These are phyloP conservation scores for Odiellus spinosus DNA, from an alignment of 2,888 invertebrate genomes.

Conservation along the genomic window DNA sequence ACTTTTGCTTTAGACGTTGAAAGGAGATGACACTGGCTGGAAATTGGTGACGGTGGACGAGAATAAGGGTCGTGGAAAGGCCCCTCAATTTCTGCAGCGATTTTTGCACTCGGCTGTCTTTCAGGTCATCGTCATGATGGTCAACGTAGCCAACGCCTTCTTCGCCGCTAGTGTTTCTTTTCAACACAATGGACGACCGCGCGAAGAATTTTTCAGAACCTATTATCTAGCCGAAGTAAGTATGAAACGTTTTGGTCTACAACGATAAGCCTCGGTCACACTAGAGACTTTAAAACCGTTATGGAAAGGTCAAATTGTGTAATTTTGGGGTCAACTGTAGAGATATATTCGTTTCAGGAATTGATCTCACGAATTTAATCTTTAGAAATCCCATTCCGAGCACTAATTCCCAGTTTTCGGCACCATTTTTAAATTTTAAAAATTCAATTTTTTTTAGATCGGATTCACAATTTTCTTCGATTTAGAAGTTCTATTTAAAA, in stretches of 20 bases:
- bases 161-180: slow-evolving; percentile 92
- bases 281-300: no score
- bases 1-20: slow-evolving; percentile 46
- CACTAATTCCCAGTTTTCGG: no score
- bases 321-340: no score
- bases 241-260: no score
- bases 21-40: slow-evolving; percentile 89
- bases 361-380: no score
- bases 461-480: slow-evolving; percentile 88
- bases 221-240: slow-evolving; percentile 79
- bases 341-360: no score
- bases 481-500: slow-evolving; percentile 86
- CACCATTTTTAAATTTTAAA: no score
- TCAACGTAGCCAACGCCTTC: slow-evolving; percentile 87
- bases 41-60: slow-evolving; percentile 89
- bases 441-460: slow-evolving; percentile 41
- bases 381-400: no score
- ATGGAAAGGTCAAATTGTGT: no score
- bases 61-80: slow-evolving; percentile 48
- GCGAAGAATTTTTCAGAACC: slow-evolving; percentile 53
- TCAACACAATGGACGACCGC: slow-evolving; percentile 64
- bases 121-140: slow-evolving; percentile 78
- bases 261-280: no score
- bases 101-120: slow-evolving; percentile 81
- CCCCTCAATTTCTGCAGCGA: slow-evolving; percentile 68